Conservation (phyloP, 2,113 vertebrate species). For the Daubentonia madagascariensis region DNA sequence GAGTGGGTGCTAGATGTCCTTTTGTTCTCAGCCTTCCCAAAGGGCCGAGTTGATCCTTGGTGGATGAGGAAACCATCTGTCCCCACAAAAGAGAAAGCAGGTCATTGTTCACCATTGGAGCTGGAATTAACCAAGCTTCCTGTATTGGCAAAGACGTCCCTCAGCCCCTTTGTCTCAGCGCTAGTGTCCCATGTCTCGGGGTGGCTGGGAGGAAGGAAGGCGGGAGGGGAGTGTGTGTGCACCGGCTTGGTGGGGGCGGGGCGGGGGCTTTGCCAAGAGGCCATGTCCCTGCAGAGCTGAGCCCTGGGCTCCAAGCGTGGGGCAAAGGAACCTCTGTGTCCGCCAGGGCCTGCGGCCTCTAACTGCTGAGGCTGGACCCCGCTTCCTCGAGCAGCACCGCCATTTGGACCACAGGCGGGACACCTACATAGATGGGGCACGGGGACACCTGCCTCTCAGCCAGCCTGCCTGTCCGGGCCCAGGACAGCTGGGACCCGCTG, state of each 20-base stretch:
- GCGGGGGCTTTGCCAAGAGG: background rate
- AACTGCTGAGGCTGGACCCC: background rate
- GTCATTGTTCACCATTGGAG: background rate
- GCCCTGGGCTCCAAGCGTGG: background rate
- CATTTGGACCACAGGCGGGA: background rate
- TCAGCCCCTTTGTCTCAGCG: background rate
- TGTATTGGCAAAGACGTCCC: background rate
- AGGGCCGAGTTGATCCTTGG: background rate
- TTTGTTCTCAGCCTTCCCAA: fast-evolving
- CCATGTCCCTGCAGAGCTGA: background rate
- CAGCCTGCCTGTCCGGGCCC: too few species aligned
- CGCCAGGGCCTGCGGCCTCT: background rate
- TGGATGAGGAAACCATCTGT: too few species aligned
- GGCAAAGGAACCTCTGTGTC: fast-evolving
- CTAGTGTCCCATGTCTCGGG: fast-evolving
- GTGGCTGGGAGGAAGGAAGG: too few species aligned
- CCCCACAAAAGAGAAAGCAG: background rate
- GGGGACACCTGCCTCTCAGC: background rate
- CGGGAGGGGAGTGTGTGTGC: background rate
- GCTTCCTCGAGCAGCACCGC: fast-evolving
- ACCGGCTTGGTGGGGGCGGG: fast-evolving
- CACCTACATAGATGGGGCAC: background rate
- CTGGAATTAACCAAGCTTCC: background rate
- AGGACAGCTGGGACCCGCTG: too few species aligned
- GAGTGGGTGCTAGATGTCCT: fast-evolving